Evolutionary conservation across 1,140 invertebrate genomes (phyloP).

Genomic region (Sitophilus oryzae): DNA sequence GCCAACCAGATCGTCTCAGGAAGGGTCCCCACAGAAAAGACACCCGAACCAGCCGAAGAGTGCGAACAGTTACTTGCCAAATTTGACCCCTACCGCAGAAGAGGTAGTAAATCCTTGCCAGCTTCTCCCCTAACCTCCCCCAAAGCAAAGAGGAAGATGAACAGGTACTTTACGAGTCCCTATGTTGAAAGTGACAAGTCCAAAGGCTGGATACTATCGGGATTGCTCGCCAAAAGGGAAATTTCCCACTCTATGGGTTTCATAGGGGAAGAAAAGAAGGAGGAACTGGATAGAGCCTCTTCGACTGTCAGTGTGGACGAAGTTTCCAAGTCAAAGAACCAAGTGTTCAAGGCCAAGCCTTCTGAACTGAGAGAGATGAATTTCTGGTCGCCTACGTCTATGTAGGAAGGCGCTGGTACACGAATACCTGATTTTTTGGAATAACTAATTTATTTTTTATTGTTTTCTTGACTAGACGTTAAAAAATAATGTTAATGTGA

Average conservation of each 20-base stretch:
- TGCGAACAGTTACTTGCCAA: constrained; percentile 31
- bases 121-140: constrained; percentile 60
- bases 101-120: constrained; percentile 65
- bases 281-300: constrained; percentile 23
- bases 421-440: no score
- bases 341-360: constrained; percentile 54
- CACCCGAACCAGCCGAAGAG: constrained; percentile 32
- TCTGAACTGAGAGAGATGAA: constrained; percentile 74
- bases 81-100: constrained; percentile 44
- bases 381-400: constrained; percentile 76
- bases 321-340: constrained; percentile 22
- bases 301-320: constrained; percentile 29
- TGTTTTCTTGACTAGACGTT: constrained; percentile 25
- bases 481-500: constrained; percentile 24
- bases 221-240: constrained; percentile 45
- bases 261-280: constrained; percentile 43
- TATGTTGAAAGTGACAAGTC: constrained; percentile 45
- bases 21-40: constrained; percentile 40
- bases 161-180: constrained; percentile 50
- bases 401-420: constrained; percentile 49
- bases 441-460: constrained; percentile 10
- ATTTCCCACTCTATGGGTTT: constrained; percentile 48
- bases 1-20: constrained; percentile 64
- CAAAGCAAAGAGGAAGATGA: constrained; percentile 48
- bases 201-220: constrained; percentile 50